Evolutionary conservation across 2,113 vertebrate species (phyloP), one percentile per base, ranked within the genome.

Genomic region (Zingel zingel): DNA sequence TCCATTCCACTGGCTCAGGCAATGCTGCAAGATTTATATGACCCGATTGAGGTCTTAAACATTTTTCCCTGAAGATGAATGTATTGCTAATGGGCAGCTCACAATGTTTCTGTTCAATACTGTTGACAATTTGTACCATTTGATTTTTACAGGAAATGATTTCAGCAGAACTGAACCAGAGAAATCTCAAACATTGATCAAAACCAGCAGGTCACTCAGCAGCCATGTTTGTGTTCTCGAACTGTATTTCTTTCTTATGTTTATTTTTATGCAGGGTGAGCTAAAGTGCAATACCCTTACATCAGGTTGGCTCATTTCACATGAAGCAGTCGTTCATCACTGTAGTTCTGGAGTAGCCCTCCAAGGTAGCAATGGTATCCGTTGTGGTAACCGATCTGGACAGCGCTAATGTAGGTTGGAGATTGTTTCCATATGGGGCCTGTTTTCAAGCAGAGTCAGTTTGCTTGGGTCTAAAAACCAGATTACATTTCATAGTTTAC

Each of bases 361-460:
- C 67, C 73, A 33, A 92, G 91, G 89, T 83, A 87, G 89, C 81
- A 73, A 57, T 90, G 92, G 89, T 74, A 84, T 91, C 85, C 79
- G 39, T 89, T 84, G 87, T 25, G 47, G 75, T 94, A 94, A 94
- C 88, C 77, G 50, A 74, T 54, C 84, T 90, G 91, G 93, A 94
- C 90, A 92, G 88, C 65, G 47, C 84, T 88, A 82, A 92, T 90
- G 91, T 70, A 58, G 69, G 59, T 14, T 74, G 77, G 19, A 91
- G 90, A 95, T 94, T 93, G 94, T 86, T 95, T 93, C 94, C 95
- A 95, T 92, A 94, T 95, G 95, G 57, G 65, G 62, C 54, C 76
- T 65, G 43, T 86, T 93, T 93, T 86, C 61, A 68, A 59, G 59
- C 51, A 57, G 36, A 53, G 54, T 79, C 69, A 64, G 36, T 70